Evolutionary conservation across 2,888 invertebrate genomes (phyloP).

Genomic region (Strigamia crassipes): DNA sequence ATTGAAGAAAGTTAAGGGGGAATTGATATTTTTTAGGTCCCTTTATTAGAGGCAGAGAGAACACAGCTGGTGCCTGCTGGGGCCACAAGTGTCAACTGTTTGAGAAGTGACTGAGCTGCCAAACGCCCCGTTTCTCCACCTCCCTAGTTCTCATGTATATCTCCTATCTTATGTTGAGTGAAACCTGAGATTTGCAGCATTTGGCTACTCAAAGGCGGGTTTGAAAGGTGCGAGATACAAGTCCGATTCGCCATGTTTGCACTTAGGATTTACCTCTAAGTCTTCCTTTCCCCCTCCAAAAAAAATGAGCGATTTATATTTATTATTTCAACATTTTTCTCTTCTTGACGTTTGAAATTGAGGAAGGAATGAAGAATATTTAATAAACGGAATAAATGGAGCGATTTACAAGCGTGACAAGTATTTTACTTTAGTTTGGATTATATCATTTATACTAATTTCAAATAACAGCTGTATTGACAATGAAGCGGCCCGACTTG

Average conservation of each 20-base stretch:
- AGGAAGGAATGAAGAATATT: neutral
- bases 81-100: slow-evolving; percentile 27
- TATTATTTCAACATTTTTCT: neutral
- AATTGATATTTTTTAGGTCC: neutral
- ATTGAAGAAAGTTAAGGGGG: neutral
- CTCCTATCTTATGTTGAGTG: slow-evolving; percentile 7
- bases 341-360: neutral
- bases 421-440: slow-evolving; percentile 12
- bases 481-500: slow-evolving; percentile 12
- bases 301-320: neutral
- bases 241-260: neutral
- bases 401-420: slow-evolving; percentile 23
- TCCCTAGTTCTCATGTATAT: neutral
- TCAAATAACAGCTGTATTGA: slow-evolving; percentile 35
- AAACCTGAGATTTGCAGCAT: slow-evolving; percentile 2
- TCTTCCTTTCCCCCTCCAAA: neutral
- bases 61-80: neutral
- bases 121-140: neutral
- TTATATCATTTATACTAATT: slow-evolving; percentile 30
- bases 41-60: neutral
- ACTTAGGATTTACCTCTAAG: neutral
- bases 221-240: neutral
- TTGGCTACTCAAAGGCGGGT: slow-evolving; percentile 20
- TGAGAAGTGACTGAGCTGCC: slow-evolving; percentile 26
- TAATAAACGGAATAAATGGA: neutral